These are phyloP conservation scores for Gorsachius magnificus DNA, from an alignment of 2,797 vertebrate genomes.

Conservation along the genomic window DNA sequence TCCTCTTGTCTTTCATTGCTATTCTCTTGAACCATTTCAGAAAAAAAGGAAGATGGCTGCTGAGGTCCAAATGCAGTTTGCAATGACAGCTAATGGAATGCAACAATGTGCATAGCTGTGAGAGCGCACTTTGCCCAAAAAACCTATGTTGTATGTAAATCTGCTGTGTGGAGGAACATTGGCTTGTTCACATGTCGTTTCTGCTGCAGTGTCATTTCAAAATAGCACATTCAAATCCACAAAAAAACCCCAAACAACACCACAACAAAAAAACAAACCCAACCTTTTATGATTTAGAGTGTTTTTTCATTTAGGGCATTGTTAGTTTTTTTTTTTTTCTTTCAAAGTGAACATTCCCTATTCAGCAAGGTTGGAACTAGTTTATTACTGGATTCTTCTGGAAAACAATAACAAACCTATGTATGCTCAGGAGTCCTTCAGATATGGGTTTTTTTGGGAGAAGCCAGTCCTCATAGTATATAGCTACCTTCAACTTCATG, in stretches of 20 bases:
- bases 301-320: not conserved
- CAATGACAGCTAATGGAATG: not conserved
- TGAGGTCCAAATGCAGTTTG: not conserved
- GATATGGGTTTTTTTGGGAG: not conserved
- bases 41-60: not conserved
- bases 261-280: no score
- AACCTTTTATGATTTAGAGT: rapidly evolving
- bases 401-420: not conserved
- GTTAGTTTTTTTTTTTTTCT: not conserved
- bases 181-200: not conserved
- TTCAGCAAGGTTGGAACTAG: not conserved
- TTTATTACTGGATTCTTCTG: not conserved
- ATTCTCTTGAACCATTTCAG: not conserved
- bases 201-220: not conserved
- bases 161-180: not conserved
- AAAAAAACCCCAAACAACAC: rapidly evolving
- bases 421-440: not conserved
- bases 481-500: not conserved
- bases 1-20: not conserved
- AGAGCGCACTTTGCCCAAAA: not conserved
- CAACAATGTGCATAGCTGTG: not conserved
- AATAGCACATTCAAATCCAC: not conserved
- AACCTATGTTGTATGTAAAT: not conserved
- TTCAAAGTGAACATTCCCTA: not conserved
- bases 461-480: not conserved